Conservation (phyloP, 2,113 vertebrate species). For the Nyctereutes procyonoides region DNA sequence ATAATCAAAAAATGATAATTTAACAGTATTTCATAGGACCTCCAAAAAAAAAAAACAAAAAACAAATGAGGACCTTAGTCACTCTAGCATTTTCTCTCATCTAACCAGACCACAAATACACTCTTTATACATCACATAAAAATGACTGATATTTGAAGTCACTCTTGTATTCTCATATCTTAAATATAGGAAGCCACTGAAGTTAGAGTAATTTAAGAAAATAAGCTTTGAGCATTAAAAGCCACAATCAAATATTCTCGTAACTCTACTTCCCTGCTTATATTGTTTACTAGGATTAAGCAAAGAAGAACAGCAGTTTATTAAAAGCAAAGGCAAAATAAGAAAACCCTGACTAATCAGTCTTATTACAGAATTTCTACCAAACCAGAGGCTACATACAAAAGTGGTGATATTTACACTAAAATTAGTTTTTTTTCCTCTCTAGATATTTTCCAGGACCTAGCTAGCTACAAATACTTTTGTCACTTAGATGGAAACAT, state of each 20-base stretch:
- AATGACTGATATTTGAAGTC: slow-evolving; percentile 30
- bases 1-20: not conserved
- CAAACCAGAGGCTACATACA: not conserved
- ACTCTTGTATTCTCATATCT: not conserved
- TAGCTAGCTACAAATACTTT: slow-evolving; percentile 10
- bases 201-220: slow-evolving; percentile 40
- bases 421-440: not conserved
- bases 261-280: not conserved
- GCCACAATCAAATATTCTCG: slow-evolving; percentile 21
- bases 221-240: not conserved
- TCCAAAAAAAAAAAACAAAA: not conserved
- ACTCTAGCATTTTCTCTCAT: slow-evolving; percentile 25
- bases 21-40: not conserved
- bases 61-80: slow-evolving; percentile 4
- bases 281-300: slow-evolving; percentile 7
- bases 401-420: slow-evolving; percentile 41
- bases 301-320: not conserved
- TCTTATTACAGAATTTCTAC: not conserved
- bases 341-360: not conserved
- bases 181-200: not conserved
- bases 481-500: slow-evolving; percentile 46
- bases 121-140: not conserved
- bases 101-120: slow-evolving; percentile 10
- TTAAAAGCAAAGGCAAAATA: not conserved
- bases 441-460: not conserved